Evolutionary conservation across 2,113 vertebrate genomes (phyloP).

Genomic region (Dolichotis patagonum): DNA sequence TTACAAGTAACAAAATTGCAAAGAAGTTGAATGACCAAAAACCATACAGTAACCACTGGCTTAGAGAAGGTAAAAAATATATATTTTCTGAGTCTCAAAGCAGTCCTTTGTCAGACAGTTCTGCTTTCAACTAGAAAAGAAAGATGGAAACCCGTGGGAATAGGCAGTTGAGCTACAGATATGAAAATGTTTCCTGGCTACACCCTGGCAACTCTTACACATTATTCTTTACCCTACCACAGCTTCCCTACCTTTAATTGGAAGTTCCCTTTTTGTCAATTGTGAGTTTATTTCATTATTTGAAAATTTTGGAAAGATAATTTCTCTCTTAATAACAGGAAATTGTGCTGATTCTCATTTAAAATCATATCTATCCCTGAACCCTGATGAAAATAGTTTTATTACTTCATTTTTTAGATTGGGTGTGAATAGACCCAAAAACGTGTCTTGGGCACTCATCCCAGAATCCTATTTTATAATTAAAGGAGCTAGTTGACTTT

Average conservation of each 20-base stretch:
- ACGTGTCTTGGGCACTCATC: not conserved
- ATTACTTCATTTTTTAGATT: slow-evolving; percentile 47
- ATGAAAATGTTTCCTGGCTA: slow-evolving; percentile 11
- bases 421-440: slow-evolving; percentile 13
- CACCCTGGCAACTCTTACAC: not conserved
- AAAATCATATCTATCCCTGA: slow-evolving; percentile 48
- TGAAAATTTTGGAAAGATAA: slow-evolving; percentile 9
- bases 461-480: slow-evolving; percentile 62
- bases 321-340: slow-evolving; percentile 4
- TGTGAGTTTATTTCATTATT: slow-evolving; percentile 33
- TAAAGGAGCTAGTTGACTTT: slow-evolving; percentile 70
- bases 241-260: not conserved
- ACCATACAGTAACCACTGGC: not conserved
- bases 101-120: not conserved
- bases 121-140: slow-evolving; percentile 14
- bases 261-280: slow-evolving; percentile 16
- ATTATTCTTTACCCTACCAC: not conserved
- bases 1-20: slow-evolving; percentile 20
- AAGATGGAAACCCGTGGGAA: not conserved
- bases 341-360: slow-evolving; percentile 31
- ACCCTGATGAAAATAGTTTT: slow-evolving; percentile 40
- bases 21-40: not conserved
- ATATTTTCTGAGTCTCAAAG: slow-evolving; percentile 18
- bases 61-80: not conserved
- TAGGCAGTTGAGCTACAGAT: not conserved